Base-by-base conservation (phyloP, 2,888 invertebrate genomes). In the Mylabris sibirica region DNA sequence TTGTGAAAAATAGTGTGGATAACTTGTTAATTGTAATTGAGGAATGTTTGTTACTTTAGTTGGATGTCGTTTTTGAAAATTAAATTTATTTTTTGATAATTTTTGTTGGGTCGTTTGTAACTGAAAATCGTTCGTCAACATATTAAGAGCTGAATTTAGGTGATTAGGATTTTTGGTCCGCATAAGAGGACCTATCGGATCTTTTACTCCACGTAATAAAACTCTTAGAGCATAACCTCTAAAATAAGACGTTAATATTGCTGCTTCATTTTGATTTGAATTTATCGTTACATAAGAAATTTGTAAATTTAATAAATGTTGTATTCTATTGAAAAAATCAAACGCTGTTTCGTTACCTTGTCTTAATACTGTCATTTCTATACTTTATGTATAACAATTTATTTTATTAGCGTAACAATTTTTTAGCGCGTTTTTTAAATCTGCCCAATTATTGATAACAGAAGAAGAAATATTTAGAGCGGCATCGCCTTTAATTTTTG, bases 381-480 rank as follows among this genome's bases (percentile, higher is more conserved):
- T 65, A 44, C 44, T 60, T 20, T 73, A 59, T 12, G 66, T 73
- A 57, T 59, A 70, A 44, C 63, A 49, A 66, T 74, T 68, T 11
- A 69, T 22, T 72, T 71, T 66, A 63, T 69, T 71, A 20, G 66
- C 62, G 57, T 72, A 74, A 35, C 63, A 65, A 60, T 69, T 72
- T 35, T 68, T 14, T 34, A 74, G 26, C 6, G 72, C 70, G 2
- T 5, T 35, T 67, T 70, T 73, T 59, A 72, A 61, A 64, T 72
- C 72, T 65, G 20, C 17, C 68, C 70, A 70, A 70, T 17, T 59
- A 20, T 38, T 61, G 3, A 68, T 65, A 38, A 24, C 59, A 65
- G 59, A 59, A 59, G 41, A 63, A 1, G 63, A 65, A 60, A 70
- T 73, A 24, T 72, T 70, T 63, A 60, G 35, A 8, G 72, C 73